Conservation (phyloP, 2,113 vertebrate species). For the Formicarius rufipectus region DNA sequence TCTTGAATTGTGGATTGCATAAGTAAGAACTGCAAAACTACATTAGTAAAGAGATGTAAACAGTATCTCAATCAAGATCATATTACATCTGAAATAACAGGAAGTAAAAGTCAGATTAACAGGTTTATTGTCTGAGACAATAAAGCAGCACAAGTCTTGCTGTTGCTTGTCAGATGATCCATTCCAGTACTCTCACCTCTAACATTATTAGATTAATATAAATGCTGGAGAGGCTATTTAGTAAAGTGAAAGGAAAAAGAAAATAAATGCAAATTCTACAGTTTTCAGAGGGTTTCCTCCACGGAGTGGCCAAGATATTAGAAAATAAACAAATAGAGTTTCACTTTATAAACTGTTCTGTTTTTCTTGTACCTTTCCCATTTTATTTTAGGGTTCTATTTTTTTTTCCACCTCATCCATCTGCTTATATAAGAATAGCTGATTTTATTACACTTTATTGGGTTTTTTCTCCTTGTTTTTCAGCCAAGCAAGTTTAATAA, state of each 20-base stretch:
- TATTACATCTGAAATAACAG: background rate
- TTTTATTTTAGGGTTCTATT: background rate
- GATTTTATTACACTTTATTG: background rate
- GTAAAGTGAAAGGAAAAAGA: background rate
- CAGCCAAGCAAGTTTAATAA: background rate
- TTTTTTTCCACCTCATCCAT: background rate
- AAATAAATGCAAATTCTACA: background rate
- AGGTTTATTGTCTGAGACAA: background rate
- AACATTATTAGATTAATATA: background rate
- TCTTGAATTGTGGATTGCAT: background rate
- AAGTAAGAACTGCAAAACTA: background rate
- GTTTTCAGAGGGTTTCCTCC: background rate
- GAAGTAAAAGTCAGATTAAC: background rate
- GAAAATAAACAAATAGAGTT: background rate
- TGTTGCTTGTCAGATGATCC: background rate
- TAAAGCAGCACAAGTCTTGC: background rate
- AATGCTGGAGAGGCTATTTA: background rate
- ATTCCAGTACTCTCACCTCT: background rate
- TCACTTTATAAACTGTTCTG: background rate
- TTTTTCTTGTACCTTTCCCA: background rate
- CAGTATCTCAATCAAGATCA: background rate
- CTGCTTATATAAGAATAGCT: background rate
- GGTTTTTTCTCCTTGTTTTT: background rate
- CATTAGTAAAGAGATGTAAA: background rate
- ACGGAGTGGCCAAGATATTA: background rate